Evolutionary conservation across 2,113 vertebrate genomes (phyloP), one percentile per base, ranked within the genome.

Genomic region (Saccopteryx leptura): DNA sequence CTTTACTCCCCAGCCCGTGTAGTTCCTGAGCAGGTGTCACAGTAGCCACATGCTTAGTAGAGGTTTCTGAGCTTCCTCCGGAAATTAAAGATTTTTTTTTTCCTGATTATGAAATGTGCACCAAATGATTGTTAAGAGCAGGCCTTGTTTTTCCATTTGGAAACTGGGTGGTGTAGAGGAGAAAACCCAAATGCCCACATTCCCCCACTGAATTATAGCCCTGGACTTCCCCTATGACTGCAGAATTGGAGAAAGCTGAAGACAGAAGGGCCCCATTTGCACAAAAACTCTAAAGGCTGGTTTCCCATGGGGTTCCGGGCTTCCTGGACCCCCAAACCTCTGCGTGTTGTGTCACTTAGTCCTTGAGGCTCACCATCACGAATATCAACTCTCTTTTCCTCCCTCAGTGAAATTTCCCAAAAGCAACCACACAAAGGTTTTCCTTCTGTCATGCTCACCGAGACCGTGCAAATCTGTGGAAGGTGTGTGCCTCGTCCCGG

Each of bases 291-390:
- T 14, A 21, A 12, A 6, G 79, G 28, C 26, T 4, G 9, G 39
- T 24, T 76, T 56, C 33, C 78, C 7, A 0, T 1, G 52, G 52
- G 46, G 5, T 9, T 2, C 0, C 1, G 54, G 63, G 56, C 1
- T 48, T 19, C 0, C 0, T 2, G 66, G 1, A 21, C 33, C 46
- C 7, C 26, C 50, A 63, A 21, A 52, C 21, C 0, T 0, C 2
- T 2, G 39, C 7, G 50, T 10, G 65, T 48, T 15, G 5, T 8
- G 18, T 46, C 2, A 1, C n/a, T 90, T n/a, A 3, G 12, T 61
- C n/a, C 46, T 7, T 0, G 0, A 28, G 21, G 33, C 28, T 2
- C 14, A 4, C 50, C 2, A 0, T 58, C 39, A 4, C 23, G 1
- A 5, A 4, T 6, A 6, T 21, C 66, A 19, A 52, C 52, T 11